A percentile compares a stretch with the other conserved stretches of the same genome.
phyloP scores from a whole-genome alignment of 2,113 vertebrate species.

The human (Homo sapiens) region DNA sequence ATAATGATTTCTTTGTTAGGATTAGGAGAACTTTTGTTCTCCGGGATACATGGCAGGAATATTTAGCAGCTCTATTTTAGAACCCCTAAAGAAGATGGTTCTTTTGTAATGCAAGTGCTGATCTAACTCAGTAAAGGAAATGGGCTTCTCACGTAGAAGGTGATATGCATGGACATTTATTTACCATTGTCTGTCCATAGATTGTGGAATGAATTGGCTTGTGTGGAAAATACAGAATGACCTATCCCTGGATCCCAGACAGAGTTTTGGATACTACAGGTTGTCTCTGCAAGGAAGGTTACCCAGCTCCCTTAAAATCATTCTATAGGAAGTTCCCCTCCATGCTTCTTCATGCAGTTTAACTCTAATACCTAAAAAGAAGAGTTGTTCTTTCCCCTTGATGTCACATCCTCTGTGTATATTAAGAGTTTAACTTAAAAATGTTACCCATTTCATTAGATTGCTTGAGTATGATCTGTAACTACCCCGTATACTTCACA shows the following conservation, averaged over 20 bases:
- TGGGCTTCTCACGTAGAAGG: neutral
- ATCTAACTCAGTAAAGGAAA: neutral
- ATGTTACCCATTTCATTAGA: neutral
- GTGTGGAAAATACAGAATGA: neutral
- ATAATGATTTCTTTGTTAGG: constrained; percentile 67
- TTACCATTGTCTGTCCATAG: accelerated
- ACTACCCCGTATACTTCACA: neutral
- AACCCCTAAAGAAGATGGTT: neutral
- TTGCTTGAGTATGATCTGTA: neutral
- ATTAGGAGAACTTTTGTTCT: constrained; percentile 71
- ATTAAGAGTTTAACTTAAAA: neutral
- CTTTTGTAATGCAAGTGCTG: neutral
- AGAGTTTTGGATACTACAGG: neutral
- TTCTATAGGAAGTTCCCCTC: neutral
- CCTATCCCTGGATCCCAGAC: neutral
- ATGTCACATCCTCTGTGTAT: neutral
- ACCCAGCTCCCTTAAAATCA: neutral
- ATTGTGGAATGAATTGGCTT: neutral
- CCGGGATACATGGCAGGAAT: constrained; percentile 45
- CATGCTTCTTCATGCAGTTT: neutral
- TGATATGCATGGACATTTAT: neutral
- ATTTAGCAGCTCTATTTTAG: constrained; percentile 68
- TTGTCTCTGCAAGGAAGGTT: accelerated
- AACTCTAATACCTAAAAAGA: neutral
- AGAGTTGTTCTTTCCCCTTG: neutral